phyloP scores from a whole-genome alignment of 2,113 vertebrate genomes.

The Oncorhynchus masou region DNA sequence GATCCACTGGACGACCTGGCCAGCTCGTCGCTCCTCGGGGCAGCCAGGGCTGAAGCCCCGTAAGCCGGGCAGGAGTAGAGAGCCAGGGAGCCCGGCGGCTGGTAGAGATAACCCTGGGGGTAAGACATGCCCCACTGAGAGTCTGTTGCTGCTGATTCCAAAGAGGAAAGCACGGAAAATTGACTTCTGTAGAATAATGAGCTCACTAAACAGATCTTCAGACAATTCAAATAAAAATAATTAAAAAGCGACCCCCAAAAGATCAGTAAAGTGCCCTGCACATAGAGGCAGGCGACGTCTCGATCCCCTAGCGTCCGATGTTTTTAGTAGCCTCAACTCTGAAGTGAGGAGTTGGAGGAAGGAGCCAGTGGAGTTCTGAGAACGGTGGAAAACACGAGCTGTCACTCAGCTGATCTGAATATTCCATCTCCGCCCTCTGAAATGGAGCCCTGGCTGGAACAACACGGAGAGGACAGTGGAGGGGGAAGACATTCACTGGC shows the following conservation, averaged over 20 bases:
- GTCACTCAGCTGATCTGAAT: slow-evolving; percentile 94
- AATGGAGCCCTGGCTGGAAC: slow-evolving; percentile 57
- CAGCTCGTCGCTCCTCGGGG: slow-evolving; percentile 92
- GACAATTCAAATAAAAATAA: slow-evolving; percentile 59
- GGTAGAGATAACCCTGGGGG: slow-evolving; percentile 99
- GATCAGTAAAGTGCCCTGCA: slow-evolving; percentile 74
- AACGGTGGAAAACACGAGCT: slow-evolving; percentile 90
- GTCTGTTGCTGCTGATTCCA: slow-evolving; percentile 60
- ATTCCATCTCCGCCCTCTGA: slow-evolving; percentile 82
- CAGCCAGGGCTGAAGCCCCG: slow-evolving; percentile 89
- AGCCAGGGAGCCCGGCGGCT: slow-evolving; percentile 95
- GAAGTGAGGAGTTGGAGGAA: slow-evolving; percentile 88
- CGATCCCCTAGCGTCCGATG: slow-evolving; percentile 88
- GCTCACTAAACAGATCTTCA: slow-evolving; percentile 62
- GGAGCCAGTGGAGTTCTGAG: slow-evolving; percentile 86
- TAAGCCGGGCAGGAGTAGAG: slow-evolving; percentile 96
- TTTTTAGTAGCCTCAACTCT: slow-evolving; percentile 74
- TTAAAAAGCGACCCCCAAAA: slow-evolving; percentile 62
- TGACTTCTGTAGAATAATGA: slow-evolving; percentile 58
- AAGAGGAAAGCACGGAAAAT: slow-evolving; percentile 59
- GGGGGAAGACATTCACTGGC: background rate
- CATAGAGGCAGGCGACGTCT: slow-evolving; percentile 78
- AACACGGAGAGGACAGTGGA: slow-evolving; percentile 46
- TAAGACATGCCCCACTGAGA: slow-evolving; percentile 90
- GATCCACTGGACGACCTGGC: slow-evolving; percentile 93